Conservation (phyloP, 2,888 invertebrate species). For the Drosophila setosimentum region DNA sequence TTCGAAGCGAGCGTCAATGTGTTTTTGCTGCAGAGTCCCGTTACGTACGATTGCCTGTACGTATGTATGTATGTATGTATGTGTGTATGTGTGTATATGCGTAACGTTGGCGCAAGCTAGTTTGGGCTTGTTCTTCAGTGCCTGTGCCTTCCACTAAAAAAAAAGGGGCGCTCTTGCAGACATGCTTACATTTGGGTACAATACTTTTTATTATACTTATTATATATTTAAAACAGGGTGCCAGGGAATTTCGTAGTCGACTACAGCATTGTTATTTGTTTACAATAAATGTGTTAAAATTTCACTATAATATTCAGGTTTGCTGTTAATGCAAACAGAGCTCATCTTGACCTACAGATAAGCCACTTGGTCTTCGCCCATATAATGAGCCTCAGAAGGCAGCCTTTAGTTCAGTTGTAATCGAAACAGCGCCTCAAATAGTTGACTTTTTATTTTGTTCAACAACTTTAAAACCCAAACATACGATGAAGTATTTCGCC, state of each 20-base stretch:
- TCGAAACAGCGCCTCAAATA: constrained; percentile 15
- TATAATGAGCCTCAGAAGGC: constrained; percentile 40
- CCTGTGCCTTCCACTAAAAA: too few relatives aligned
- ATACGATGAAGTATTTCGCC: constrained; percentile 65
- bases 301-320: constrained; percentile 62
- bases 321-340: constrained; percentile 47
- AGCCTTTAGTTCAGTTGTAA: constrained; percentile 50
- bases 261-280: background rate
- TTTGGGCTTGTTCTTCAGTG: too few relatives aligned
- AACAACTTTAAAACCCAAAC: background rate
- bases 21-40: too few relatives aligned
- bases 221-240: background rate
- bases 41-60: too few relatives aligned
- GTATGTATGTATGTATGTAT: too few relatives aligned
- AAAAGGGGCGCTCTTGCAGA: background rate
- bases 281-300: constrained; percentile 41
- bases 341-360: constrained; percentile 67
- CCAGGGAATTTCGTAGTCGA: background rate
- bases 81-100: too few relatives aligned
- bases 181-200: background rate
- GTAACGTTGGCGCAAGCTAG: too few relatives aligned
- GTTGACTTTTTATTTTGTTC: background rate
- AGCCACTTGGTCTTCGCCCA: constrained; percentile 67
- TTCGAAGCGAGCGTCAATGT: too few relatives aligned
- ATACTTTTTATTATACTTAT: background rate